Base-by-base conservation (phyloP, 2,113 vertebrate species). In the Rafetus swinhoei region DNA sequence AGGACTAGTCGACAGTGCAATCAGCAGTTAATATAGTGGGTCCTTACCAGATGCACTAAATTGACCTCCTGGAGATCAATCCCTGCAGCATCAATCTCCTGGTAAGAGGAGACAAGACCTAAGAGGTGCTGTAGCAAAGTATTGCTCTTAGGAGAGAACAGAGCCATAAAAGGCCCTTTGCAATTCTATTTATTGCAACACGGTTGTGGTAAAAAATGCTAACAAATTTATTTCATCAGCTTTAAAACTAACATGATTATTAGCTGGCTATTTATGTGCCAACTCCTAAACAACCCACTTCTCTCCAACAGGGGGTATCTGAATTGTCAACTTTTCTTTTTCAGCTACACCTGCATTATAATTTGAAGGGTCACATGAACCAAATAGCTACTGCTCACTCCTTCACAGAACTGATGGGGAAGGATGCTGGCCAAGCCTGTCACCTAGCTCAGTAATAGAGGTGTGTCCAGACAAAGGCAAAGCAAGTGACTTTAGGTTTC, bases 151-250 rank as follows among this genome's bases (percentile, higher is more conserved):
- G 55, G 94, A 52, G 15, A n/a, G n/a, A 59, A 24, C 4, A 72
- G 35, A 85, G 32, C 32, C 1, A 1, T 14, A 25, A 57, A 65
- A 3, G 84, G 22, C 50, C 54, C 81, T 92, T 86, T 91, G 21
- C 50, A 91, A 92, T 87, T 54, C 54, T 82, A 76, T 39, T 21
- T 24, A 45, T 45, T 45, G 22, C 72, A 45, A 16, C 84, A 89
- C 14, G 56, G 86, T 50, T 94, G 29, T 90, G 93, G 87, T 57
- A 60, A 27, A 76, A 81, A 87, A 96, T 69, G 54, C 81, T 90
- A 50, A 15, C 25, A 59, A 27, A 24, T 88, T 84, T 79, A 86
- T 52, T 69, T 54, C 10, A 87, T 82, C 82, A 96, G 45, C 39
- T 84, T 80, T 82, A 59, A 93, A 82, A 89, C 3, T 53, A 76